Evolutionary conservation across 2,113 vertebrate species (phyloP), one percentile per base, ranked within the genome.

Genomic region (Noturus placidus): DNA sequence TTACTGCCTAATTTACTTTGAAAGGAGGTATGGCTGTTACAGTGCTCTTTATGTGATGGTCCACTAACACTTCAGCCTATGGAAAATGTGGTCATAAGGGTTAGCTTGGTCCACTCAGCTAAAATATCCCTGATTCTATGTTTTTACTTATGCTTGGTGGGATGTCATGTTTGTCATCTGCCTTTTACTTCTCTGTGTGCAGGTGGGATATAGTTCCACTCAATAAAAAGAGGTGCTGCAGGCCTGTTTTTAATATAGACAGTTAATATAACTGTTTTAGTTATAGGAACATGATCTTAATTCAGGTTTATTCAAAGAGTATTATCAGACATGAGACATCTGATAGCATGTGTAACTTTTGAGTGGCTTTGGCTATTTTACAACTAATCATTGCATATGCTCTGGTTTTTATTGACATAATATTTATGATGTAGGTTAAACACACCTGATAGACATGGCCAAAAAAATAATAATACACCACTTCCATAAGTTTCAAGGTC

Each of bases 31-130:
- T 86, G 86, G 85, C 89, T 92, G 93, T 94, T 92, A 92, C 90
- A 91, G 88, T 80, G 81, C 89, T 91, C 92, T 92, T 90, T 90
- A 93, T 95, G 93, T 94, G 94, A 95, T 95, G 95, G 95, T 96
- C 94, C 90, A 89, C 92, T 95, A 93, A 92, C 88, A 85, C 91
- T 91, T 91, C 91, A 89, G 91, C 83, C 86, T 91, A 92, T 91
- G 92, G 92, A 94, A 94, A 95, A 93, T 84, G 88, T 92, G 91
- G 93, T 90, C 88, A 86, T 74, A 86, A 80, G 91, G 86, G 89
- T 82, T 69, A 86, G 86, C 84, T 89, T 88, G 90, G 92, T 94
- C 90, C 84, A 90, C 86, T 92, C 84, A 90, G 88, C 93, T 93
- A 89, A 93, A 92, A 89, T 83, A 78, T 84, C 14, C 42, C 27